Evolutionary conservation across 2,888 invertebrate genomes (phyloP).

Genomic region (Cephonodes hylas): DNA sequence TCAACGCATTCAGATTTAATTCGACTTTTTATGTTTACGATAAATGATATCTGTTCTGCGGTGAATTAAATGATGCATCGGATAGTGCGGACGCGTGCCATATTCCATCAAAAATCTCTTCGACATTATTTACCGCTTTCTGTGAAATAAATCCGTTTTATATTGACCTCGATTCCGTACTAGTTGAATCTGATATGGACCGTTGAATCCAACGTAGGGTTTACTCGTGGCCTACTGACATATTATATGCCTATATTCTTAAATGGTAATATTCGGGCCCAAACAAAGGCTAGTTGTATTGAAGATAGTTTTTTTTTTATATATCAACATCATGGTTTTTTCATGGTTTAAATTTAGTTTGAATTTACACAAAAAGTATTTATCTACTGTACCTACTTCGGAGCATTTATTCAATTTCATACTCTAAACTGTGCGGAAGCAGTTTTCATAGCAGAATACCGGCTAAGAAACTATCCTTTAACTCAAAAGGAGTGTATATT

Average conservation of each 20-base stretch:
- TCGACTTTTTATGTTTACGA: not conserved
- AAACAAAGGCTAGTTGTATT: too few species aligned
- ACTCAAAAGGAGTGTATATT: too few species aligned
- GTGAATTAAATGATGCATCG: slow-evolving; percentile 1
- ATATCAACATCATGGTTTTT: too few species aligned
- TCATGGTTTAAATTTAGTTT: too few species aligned
- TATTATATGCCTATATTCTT: not conserved
- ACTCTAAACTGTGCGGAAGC: too few species aligned
- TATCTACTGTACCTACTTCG: too few species aligned
- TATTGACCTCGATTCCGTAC: not conserved
- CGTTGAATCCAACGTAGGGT: not conserved
- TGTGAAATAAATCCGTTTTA: slow-evolving; percentile 6
- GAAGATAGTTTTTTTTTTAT: too few species aligned
- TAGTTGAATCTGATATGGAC: slow-evolving; percentile 1
- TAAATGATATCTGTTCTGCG: not conserved
- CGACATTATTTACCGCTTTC: slow-evolving; percentile 15
- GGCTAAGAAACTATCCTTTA: too few species aligned
- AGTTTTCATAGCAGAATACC: too few species aligned
- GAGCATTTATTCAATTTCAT: too few species aligned
- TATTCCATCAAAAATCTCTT: not conserved
- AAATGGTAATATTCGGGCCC: not conserved
- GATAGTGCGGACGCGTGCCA: not conserved
- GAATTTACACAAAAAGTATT: too few species aligned
- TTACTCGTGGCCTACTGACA: not conserved
- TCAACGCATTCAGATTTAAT: not conserved